These are phyloP conservation scores for Cyprinodon diabolis DNA, from an alignment of 2,797 vertebrate genomes.

Conservation along the genomic window DNA sequence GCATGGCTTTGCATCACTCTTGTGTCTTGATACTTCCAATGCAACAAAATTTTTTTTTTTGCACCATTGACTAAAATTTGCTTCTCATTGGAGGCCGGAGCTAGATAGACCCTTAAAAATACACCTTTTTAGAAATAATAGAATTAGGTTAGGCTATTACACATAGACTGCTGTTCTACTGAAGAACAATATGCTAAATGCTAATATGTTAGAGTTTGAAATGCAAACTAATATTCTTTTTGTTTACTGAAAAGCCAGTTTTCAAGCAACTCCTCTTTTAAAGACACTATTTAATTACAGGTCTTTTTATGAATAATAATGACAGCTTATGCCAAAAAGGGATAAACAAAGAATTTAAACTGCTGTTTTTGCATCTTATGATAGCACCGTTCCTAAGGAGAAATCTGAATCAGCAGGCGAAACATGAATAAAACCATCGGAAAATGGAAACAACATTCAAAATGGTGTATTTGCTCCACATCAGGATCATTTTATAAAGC, in stretches of 20 bases:
- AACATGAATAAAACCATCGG: not conserved
- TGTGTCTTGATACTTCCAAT: no score
- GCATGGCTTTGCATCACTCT: not conserved
- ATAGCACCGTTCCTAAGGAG: not conserved
- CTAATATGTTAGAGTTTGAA: not conserved
- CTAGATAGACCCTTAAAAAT: conserved; percentile 1
- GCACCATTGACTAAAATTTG: not conserved
- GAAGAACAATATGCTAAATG: not conserved
- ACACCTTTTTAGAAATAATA: conserved; percentile 16
- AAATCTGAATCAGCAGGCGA: not conserved
- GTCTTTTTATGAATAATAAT: not conserved
- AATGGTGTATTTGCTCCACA: not conserved
- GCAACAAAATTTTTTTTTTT: no score
- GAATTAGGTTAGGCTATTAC: not conserved
- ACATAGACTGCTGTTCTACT: not conserved
- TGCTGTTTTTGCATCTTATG: not conserved
- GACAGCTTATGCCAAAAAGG: not conserved
- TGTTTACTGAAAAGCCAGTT: not conserved
- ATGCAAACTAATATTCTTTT: not conserved
- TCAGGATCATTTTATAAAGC: not conserved
- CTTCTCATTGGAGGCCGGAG: no score
- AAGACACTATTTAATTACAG: not conserved
- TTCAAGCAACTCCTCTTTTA: not conserved
- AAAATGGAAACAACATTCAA: not conserved
- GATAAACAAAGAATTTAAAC: not conserved